Percentiles rank a stretch among this genome's conserved stretches.
Evolutionary conservation across 2,113 vertebrate species (phyloP).

Genomic region (Phainopepla nitens): DNA sequence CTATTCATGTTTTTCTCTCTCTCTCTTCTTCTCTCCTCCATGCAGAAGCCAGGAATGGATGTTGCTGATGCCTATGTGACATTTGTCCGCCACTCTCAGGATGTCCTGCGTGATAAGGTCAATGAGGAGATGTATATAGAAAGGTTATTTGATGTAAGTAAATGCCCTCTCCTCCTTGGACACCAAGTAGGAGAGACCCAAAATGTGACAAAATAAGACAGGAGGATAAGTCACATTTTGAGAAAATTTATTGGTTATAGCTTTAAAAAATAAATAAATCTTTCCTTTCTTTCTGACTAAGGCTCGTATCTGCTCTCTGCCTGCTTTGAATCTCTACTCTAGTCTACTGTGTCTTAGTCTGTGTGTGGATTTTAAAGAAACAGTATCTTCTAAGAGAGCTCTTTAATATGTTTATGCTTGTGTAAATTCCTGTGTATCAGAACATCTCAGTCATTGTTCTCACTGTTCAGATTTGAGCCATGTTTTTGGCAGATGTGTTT

Average conservation of each 20-base stretch:
- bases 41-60: slow-evolving; percentile 98
- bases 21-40: slow-evolving; percentile 55
- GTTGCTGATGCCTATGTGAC: slow-evolving; percentile 97
- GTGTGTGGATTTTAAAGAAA: slow-evolving; percentile 43
- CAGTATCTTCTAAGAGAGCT: slow-evolving; percentile 36
- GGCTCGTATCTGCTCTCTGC: slow-evolving; percentile 71
- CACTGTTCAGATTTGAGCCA: slow-evolving; percentile 41
- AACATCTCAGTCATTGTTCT: slow-evolving; percentile 61
- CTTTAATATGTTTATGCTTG: slow-evolving; percentile 34
- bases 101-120: slow-evolving; percentile 98
- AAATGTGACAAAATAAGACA: slow-evolving; percentile 99
- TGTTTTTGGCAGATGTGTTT: not conserved
- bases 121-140: slow-evolving; percentile 99
- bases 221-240: slow-evolving; percentile 99
- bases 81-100: slow-evolving; percentile 98
- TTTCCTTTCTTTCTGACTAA: slow-evolving; percentile 70
- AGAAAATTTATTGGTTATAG: slow-evolving; percentile 75
- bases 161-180: slow-evolving; percentile 94
- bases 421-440: slow-evolving; percentile 41
- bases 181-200: slow-evolving; percentile 89
- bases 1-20: slow-evolving; percentile 56
- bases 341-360: slow-evolving; percentile 80
- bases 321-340: slow-evolving; percentile 76
- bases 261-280: slow-evolving; percentile 59
- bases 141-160: slow-evolving; percentile 99